phyloP scores from a whole-genome alignment of 2,888 invertebrate species.

The Coecobrya sp. region DNA sequence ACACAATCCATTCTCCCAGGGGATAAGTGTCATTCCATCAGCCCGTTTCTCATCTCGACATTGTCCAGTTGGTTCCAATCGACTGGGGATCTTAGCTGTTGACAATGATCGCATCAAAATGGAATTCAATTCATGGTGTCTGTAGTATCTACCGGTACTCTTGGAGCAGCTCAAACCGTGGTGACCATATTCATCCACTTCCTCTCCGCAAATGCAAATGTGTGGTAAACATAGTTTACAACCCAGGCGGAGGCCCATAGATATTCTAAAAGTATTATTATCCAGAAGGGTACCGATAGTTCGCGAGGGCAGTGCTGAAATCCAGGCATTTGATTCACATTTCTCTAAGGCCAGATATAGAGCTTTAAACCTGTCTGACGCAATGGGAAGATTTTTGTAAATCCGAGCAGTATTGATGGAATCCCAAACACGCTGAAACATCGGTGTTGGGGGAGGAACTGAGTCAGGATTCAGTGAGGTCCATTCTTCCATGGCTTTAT shows the following conservation, averaged over 20 bases:
- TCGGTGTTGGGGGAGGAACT: no score
- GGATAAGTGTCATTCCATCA: neutral
- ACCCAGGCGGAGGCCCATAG: neutral
- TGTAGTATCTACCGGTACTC: neutral
- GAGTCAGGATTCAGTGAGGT: no score
- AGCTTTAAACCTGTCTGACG: neutral
- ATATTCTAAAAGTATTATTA: neutral
- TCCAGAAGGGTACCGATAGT: neutral
- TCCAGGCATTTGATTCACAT: neutral
- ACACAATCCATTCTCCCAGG: neutral
- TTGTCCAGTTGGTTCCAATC: neutral
- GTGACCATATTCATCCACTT: neutral
- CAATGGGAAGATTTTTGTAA: neutral
- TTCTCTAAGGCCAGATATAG: neutral
- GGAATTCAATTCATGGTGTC: neutral
- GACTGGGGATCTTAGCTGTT: neutral
- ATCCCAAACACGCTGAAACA: neutral
- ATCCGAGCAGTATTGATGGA: neutral
- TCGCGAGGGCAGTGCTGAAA: neutral
- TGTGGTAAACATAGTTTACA: neutral
- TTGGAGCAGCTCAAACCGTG: neutral
- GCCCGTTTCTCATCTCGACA: neutral
- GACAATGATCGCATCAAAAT: neutral
- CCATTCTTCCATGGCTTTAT: no score
- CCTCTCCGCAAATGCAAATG: neutral